Percentiles rank a stretch among this genome's conserved stretches.
Conservation (phyloP, 2,888 invertebrate genomes). For the Drosophila quinaria region DNA sequence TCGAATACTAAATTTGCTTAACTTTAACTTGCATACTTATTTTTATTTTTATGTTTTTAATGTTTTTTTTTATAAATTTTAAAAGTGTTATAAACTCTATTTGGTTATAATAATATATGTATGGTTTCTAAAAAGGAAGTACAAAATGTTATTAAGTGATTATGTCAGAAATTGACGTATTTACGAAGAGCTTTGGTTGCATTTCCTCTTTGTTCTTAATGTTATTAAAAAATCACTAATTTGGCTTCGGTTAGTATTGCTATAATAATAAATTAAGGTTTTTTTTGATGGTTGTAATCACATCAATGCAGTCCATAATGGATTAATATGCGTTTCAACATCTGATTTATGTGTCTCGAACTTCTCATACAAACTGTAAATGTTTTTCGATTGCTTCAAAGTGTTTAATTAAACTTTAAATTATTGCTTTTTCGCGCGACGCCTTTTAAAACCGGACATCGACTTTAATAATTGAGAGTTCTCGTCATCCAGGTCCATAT, state of each 20-base stretch:
- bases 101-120: slow-evolving; percentile 40
- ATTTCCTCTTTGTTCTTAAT: slow-evolving; percentile 45
- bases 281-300: slow-evolving; percentile 64
- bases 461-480: slow-evolving; percentile 89
- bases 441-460: slow-evolving; percentile 88
- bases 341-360: slow-evolving; percentile 20
- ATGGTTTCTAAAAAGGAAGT: slow-evolving; percentile 69
- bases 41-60: slow-evolving; percentile 35
- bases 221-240: slow-evolving; percentile 71
- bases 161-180: slow-evolving; percentile 75
- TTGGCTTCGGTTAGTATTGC: slow-evolving; percentile 74
- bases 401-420: slow-evolving; percentile 20
- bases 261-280: slow-evolving; percentile 55
- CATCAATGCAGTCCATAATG: slow-evolving; percentile 66
- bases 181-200: slow-evolving; percentile 28
- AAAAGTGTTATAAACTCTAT: slow-evolving; percentile 62
- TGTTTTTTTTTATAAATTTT: slow-evolving; percentile 27
- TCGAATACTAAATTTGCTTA: slow-evolving; percentile 54
- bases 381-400: slow-evolving; percentile 23
- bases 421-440: slow-evolving; percentile 85
- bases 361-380: slow-evolving; percentile 14
- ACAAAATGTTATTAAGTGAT: slow-evolving; percentile 64
- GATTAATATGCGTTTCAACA: slow-evolving; percentile 44
- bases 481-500: slow-evolving; percentile 89
- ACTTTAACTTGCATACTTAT: slow-evolving; percentile 41